A percentile compares a stretch with the other conserved stretches of the same genome.
Evolutionary conservation across 2,113 vertebrate species (phyloP).

Genomic region (Silurus asotus): DNA sequence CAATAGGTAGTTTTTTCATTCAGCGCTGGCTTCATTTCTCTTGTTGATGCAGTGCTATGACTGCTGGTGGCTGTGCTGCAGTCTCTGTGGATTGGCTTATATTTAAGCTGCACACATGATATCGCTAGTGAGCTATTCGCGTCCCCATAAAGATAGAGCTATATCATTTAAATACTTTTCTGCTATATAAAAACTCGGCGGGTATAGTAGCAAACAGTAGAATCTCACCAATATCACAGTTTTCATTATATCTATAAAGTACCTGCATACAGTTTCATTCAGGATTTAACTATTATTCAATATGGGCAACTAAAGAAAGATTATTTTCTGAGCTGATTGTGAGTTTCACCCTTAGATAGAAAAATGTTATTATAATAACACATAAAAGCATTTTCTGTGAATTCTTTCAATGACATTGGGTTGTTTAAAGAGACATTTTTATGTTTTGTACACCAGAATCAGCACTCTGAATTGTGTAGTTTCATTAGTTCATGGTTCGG

Average conservation of each 20-base stretch:
- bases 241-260: background rate
- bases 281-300: background rate
- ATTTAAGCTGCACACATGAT: conserved; percentile 60
- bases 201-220: background rate
- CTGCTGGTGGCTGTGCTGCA: conserved; percentile 47
- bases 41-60: conserved; percentile 42
- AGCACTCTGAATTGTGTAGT: background rate
- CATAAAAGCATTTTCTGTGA: background rate
- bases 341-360: background rate
- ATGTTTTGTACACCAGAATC: background rate
- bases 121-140: conserved; percentile 59
- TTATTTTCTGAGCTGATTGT: background rate
- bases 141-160: conserved; percentile 62
- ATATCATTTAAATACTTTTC: conserved; percentile 47
- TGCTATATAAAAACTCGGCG: conserved; percentile 8
- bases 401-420: background rate
- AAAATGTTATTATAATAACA: background rate
- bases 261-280: background rate
- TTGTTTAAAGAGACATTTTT: background rate
- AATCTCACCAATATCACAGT: background rate
- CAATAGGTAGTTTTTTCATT: conserved; percentile 25
- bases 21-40: conserved; percentile 44
- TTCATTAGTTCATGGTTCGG: background rate
- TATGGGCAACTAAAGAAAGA: background rate
- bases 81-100: conserved; percentile 47